These are phyloP conservation scores for Psittacus erithacus DNA, from an alignment of 2,113 vertebrate species.

Conservation along the genomic window DNA sequence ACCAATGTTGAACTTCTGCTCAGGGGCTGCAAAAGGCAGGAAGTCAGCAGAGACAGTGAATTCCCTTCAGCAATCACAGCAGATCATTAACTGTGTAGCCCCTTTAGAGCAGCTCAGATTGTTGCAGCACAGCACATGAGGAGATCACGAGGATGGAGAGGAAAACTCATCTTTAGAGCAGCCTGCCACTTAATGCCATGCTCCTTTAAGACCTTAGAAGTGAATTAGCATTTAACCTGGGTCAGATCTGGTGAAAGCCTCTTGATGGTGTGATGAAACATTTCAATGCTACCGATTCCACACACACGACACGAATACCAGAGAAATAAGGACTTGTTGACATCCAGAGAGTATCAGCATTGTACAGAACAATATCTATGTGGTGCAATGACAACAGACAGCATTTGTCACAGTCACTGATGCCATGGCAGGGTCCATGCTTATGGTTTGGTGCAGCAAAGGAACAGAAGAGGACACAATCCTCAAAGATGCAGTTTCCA, in stretches of 20 bases:
- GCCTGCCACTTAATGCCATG: neutral
- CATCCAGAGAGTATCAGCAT: neutral
- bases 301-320: neutral
- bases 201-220: neutral
- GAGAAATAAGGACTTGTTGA: neutral
- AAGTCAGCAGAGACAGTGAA: neutral
- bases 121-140: neutral
- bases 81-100: neutral
- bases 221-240: neutral
- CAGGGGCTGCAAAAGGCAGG: neutral
- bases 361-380: neutral
- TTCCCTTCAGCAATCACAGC: neutral
- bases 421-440: neutral
- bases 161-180: neutral
- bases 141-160: neutral
- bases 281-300: neutral
- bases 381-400: neutral
- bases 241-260: neutral
- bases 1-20: neutral
- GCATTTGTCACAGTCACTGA: neutral
- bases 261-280: neutral
- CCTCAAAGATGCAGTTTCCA: neutral
- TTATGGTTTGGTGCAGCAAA: neutral
- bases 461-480: neutral
- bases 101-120: neutral